Evolutionary conservation across 2,113 vertebrate genomes (phyloP).

Genomic region (Pontoporia blainvillei): DNA sequence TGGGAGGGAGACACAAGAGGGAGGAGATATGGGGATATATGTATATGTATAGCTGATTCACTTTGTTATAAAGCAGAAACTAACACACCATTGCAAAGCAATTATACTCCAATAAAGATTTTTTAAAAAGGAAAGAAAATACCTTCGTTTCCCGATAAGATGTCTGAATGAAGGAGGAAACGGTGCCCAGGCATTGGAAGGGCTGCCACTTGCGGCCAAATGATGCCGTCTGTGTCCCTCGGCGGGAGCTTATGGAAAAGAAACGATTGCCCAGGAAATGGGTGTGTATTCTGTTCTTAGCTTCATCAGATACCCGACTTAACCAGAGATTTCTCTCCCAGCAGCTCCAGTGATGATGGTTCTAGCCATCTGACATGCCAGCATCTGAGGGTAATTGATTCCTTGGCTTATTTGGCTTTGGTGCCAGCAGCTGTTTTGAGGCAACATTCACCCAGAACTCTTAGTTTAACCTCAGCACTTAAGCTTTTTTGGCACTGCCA

Average conservation of each 20-base stretch:
- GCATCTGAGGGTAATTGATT: slow-evolving; percentile 1
- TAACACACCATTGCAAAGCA: too few relatives aligned
- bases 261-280: not conserved
- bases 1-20: too few relatives aligned
- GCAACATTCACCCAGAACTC: not conserved
- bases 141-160: not conserved
- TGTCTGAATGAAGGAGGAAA: slow-evolving; percentile 30
- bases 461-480: not conserved
- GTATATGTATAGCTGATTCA: too few relatives aligned
- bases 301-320: not conserved
- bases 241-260: not conserved
- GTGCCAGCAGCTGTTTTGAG: not conserved
- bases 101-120: too few relatives aligned
- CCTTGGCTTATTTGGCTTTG: slow-evolving; percentile 26
- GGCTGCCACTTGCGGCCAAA: not conserved
- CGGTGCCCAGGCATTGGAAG: not conserved
- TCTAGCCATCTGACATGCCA: not conserved
- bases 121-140: too few relatives aligned
- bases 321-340: not conserved
- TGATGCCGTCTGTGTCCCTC: not conserved
- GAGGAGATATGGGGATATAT: too few relatives aligned
- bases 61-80: too few relatives aligned
- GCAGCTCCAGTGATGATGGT: not conserved
- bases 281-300: not conserved
- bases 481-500: not conserved